These are phyloP conservation scores for Magallana nippona DNA, from an alignment of 2,888 invertebrate genomes.

Conservation along the genomic window DNA sequence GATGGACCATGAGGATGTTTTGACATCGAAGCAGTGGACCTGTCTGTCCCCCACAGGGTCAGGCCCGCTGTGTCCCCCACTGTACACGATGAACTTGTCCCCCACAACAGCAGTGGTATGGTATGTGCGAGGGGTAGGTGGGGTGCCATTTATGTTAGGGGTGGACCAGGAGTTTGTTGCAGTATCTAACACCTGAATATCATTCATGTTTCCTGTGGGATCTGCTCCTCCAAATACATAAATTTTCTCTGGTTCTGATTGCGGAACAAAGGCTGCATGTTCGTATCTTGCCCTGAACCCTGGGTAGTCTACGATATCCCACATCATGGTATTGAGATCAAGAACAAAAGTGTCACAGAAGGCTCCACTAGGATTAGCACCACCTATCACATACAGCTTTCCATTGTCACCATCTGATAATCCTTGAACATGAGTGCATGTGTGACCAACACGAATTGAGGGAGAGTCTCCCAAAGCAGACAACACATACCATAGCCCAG, in stretches of 20 bases:
- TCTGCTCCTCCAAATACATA: constrained; percentile 79
- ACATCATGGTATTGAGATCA: constrained; percentile 74
- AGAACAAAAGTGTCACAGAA: constrained; percentile 77
- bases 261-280: constrained; percentile 75
- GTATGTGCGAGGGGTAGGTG: constrained; percentile 76
- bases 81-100: constrained; percentile 75
- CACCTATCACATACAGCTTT: constrained; percentile 78
- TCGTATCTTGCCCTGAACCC: constrained; percentile 78
- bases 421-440: constrained; percentile 71
- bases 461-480: constrained; percentile 77
- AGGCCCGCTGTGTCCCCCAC: constrained; percentile 77
- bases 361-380: constrained; percentile 79
- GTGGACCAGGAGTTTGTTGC: constrained; percentile 69
- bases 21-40: constrained; percentile 74
- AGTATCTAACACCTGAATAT: constrained; percentile 75
- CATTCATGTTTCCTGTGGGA: constrained; percentile 76
- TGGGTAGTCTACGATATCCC: constrained; percentile 74
- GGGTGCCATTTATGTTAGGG: constrained; percentile 61
- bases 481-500: constrained; percentile 78
- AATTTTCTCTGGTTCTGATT: constrained; percentile 68
- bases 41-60: constrained; percentile 77
- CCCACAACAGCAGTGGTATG: constrained; percentile 73
- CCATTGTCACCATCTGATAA: constrained; percentile 66
- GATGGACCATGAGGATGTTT: constrained; percentile 71
- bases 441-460: constrained; percentile 78